Conservation (phyloP, 1,140 invertebrate genomes). For the Tyrophagus putrescentiae region DNA sequence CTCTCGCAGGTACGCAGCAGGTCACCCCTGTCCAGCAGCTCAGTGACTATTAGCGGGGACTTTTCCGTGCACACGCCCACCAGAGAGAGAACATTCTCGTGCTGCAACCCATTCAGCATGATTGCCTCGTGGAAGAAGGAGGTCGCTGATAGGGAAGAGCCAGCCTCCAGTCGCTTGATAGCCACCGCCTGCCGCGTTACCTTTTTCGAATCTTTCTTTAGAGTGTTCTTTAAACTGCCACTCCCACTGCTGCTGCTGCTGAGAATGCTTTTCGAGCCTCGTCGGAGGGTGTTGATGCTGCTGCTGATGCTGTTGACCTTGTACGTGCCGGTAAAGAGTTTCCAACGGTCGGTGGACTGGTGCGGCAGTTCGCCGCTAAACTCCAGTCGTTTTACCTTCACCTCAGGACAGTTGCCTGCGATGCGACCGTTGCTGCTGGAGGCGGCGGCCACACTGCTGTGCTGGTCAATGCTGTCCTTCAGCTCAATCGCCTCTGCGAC, state of each 20-base stretch:
- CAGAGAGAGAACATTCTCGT: constrained; percentile 85
- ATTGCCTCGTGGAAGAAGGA: constrained; percentile 96
- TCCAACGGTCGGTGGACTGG: neutral
- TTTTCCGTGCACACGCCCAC: constrained; percentile 94
- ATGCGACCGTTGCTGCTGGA: neutral
- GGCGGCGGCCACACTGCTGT: neutral
- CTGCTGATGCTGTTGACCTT: too few species aligned
- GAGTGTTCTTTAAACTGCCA: too few species aligned
- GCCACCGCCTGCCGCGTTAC: neutral
- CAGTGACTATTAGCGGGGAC: constrained; percentile 97
- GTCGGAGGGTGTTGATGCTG: too few species aligned
- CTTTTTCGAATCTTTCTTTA: constrained; percentile 96
- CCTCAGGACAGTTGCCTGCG: too few species aligned
- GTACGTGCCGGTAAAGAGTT: constrained; percentile 82
- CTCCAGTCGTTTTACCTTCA: neutral
- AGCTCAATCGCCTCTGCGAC: neutral
- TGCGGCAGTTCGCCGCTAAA: neutral
- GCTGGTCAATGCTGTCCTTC: neutral
- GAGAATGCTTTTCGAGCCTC: too few species aligned
- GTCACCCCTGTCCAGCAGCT: constrained; percentile 84
- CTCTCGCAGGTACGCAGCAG: constrained; percentile 47
- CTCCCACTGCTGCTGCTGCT: too few species aligned
- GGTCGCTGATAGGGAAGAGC: constrained; percentile 94
- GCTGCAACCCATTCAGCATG: constrained; percentile 94
- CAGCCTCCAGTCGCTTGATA: constrained; percentile 13